These are phyloP conservation scores for Leptogaster cylindrica DNA, from an alignment of 2,888 invertebrate genomes.

Conservation along the genomic window DNA sequence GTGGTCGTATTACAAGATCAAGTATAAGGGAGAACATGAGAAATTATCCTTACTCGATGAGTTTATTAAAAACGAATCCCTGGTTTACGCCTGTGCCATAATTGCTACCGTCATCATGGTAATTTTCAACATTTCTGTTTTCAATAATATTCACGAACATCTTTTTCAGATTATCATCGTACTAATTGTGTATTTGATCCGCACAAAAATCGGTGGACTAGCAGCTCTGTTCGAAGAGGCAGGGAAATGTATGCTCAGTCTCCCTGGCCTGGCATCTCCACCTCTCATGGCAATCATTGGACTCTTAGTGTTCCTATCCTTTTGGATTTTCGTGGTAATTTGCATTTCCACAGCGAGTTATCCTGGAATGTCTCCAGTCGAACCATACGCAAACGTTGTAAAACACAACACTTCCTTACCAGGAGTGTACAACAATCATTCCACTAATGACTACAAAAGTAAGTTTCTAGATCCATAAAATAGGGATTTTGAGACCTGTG, in stretches of 20 bases:
- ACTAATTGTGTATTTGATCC: constrained; percentile 75
- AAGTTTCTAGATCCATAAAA: no score
- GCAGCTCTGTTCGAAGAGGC: constrained; percentile 89
- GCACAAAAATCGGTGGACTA: constrained; percentile 81
- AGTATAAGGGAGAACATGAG: constrained; percentile 59
- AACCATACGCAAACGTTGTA: constrained; percentile 46
- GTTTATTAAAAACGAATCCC: constrained; percentile 82
- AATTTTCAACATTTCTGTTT: no score
- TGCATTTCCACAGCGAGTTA: constrained; percentile 81
- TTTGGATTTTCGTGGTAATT: constrained; percentile 87
- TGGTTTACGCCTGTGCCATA: constrained; percentile 84
- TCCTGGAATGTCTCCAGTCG: constrained; percentile 65
- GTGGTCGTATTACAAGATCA: constrained; percentile 86
- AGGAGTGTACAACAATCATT: constrained; percentile 51
- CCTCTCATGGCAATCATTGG: constrained; percentile 82
- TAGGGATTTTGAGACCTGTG: no score
- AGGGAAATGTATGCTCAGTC: constrained; percentile 81
- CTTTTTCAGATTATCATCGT: constrained; percentile 71
- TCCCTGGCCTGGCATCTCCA: constrained; percentile 85
- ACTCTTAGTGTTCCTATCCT: constrained; percentile 78
- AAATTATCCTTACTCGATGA: constrained; percentile 69
- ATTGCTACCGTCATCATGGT: constrained; percentile 88
- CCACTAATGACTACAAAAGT: constrained; percentile 54
- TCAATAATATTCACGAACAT: no score
- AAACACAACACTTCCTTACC: constrained; percentile 47